Conservation (phyloP, 2,113 vertebrate species). For the Lichenostomus cassidix region DNA sequence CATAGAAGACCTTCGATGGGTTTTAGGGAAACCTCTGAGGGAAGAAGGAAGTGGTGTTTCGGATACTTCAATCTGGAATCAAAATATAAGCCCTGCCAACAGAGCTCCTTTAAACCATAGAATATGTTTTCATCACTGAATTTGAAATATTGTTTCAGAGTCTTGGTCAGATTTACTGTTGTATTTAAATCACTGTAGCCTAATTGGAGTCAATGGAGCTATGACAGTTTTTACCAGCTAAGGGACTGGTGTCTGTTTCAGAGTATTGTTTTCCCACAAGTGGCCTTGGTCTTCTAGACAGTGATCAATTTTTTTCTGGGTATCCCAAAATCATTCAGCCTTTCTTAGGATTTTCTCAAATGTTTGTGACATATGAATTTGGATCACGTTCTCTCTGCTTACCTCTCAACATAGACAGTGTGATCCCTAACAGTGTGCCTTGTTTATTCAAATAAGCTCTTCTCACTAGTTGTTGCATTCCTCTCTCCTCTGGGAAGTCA, state of each 20-base stretch:
- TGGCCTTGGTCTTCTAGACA: not conserved
- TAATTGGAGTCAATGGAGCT: conserved; percentile 32
- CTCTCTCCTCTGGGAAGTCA: not conserved
- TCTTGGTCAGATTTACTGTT: conserved; percentile 3
- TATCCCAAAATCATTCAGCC: not conserved
- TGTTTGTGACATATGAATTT: not conserved
- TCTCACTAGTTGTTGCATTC: not conserved
- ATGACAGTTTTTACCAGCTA: not conserved
- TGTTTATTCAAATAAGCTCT: not conserved
- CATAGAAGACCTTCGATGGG: not conserved
- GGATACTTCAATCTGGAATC: not conserved
- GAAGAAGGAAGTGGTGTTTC: not conserved
- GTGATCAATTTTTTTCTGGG: not conserved
- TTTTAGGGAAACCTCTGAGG: not conserved
- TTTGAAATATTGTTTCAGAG: conserved; percentile 10
- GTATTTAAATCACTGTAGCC: not conserved
- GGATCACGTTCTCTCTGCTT: not conserved
- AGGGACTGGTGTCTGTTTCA: not conserved
- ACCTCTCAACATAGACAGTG: not conserved
- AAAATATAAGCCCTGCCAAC: not conserved
- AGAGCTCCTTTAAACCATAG: not conserved
- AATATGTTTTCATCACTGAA: conserved; percentile 16
- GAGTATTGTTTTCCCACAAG: conserved; percentile 17
- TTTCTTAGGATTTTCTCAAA: not conserved
- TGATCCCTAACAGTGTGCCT: not conserved